Conservation (phyloP, 2,113 vertebrate species). For the Dicrurus megarhynchus region DNA sequence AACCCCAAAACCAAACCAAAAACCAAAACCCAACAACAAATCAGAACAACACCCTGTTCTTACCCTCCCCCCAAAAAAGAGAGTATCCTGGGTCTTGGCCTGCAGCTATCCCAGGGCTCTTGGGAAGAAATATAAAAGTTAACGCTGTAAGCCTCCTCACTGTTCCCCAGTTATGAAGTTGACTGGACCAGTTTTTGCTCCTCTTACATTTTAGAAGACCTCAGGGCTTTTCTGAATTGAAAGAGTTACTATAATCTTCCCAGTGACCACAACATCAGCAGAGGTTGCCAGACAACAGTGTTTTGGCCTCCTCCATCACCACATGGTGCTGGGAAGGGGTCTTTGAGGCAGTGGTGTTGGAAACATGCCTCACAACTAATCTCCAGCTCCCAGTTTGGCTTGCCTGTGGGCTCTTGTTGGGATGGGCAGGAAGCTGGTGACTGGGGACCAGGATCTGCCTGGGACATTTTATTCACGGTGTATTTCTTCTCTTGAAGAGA, state of each 20-base stretch:
- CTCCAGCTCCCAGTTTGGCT: not conserved
- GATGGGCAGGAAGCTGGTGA: not conserved
- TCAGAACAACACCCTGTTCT: not conserved
- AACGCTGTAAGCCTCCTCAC: accelerated
- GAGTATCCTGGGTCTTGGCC: not conserved
- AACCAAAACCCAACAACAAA: not conserved
- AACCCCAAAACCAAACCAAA: not conserved
- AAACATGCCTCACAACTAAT: not conserved
- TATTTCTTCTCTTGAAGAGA: not conserved
- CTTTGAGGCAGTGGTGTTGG: not conserved
- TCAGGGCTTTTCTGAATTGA: not conserved
- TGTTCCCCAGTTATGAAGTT: not conserved
- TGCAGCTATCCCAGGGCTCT: not conserved
- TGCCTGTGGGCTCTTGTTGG: not conserved
- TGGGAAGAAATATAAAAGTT: not conserved
- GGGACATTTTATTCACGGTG: not conserved
- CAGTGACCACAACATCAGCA: not conserved
- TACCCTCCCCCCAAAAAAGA: not conserved
- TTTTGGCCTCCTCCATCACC: not conserved
- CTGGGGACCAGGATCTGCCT: not conserved
- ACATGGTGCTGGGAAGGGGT: not conserved
- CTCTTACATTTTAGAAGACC: not conserved
- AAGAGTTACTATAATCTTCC: not conserved
- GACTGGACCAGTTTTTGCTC: not conserved
- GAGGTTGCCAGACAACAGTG: not conserved